phyloP scores from a whole-genome alignment of 2,113 vertebrate genomes.

The Phylloscopus whistleri region DNA sequence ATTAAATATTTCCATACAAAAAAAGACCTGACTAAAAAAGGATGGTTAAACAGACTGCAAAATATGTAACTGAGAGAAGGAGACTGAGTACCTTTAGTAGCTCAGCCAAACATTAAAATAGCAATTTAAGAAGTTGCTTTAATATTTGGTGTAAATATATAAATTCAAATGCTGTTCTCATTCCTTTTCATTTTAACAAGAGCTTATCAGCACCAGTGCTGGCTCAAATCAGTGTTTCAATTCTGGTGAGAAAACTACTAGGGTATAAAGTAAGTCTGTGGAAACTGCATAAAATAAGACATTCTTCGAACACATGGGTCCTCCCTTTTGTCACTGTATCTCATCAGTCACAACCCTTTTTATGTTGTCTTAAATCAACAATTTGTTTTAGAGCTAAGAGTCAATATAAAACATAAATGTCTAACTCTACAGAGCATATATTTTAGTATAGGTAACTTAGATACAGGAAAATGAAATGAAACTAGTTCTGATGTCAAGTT shows the following conservation, averaged over 20 bases:
- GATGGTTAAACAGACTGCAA: not conserved
- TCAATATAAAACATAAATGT: not conserved
- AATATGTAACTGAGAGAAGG: not conserved
- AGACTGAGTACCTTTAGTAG: not conserved
- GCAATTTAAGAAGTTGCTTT: not conserved
- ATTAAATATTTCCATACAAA: not conserved
- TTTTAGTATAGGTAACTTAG: not conserved
- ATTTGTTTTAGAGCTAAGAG: not conserved
- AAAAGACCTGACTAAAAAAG: not conserved
- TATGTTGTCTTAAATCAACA: not conserved
- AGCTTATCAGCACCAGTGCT: not conserved
- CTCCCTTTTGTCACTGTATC: not conserved
- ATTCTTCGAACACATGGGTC: not conserved
- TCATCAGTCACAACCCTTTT: not conserved
- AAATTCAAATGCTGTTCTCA: not conserved
- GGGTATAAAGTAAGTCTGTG: not conserved
- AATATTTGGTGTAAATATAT: not conserved
- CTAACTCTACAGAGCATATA: not conserved
- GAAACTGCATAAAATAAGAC: not conserved
- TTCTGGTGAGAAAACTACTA: not conserved
- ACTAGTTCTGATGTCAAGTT: not conserved
- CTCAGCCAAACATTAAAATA: not conserved
- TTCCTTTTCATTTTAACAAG: not conserved
- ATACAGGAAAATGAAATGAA: not conserved
- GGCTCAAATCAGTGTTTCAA: not conserved